Evolutionary conservation across 2,113 vertebrate species (phyloP), one percentile per base, ranked within the genome.

Genomic region (Galemys pyrenaicus): DNA sequence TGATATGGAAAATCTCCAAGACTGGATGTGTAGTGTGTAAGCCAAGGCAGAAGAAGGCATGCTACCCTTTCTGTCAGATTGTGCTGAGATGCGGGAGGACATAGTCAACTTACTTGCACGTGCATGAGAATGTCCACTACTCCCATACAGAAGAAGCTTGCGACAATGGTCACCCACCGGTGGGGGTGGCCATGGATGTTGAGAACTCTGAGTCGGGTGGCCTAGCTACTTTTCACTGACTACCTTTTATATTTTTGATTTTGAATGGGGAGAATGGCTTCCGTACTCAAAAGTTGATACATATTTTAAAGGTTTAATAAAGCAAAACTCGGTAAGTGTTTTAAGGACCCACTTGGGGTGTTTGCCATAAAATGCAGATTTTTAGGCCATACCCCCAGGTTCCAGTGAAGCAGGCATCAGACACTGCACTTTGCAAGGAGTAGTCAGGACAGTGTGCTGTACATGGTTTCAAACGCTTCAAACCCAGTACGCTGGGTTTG

Each of bases 251-350:
- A 71, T 15, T 70, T 85, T 93, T 30, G 11, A 41, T 93, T 91
- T 90, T 85, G 46, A 92, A 81, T 44, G 60, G 32, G 7, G 46
- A 87, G 28, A 91, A 68, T 68, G 41, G 16, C 62, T 94, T 64
- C 44, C 37, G 22, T 91, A 78, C 89, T 91, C 49, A 80, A 81
- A 94, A 91, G 39, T 58, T 82, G 85, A 60, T 79, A 39, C 8
- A 62, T 75, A 82, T 54, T 71, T 87, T 78, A 41, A 80, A 94
- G 68, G 1, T 62, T 58, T 54, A 70, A 77, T 54, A 24, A 94
- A 88, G 82, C 30, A 58, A 41, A 89, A 64, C 15, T 46, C 49
- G 0, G 10, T 51, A 35, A n/a, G 30, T 16, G 13, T 81, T 71
- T 49, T 83, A 49, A 68, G 35, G 16, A 92, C 73, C 78, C 62